These are phyloP conservation scores for Eidolon dupreanum DNA, from an alignment of 2,797 vertebrate species.

Conservation along the genomic window DNA sequence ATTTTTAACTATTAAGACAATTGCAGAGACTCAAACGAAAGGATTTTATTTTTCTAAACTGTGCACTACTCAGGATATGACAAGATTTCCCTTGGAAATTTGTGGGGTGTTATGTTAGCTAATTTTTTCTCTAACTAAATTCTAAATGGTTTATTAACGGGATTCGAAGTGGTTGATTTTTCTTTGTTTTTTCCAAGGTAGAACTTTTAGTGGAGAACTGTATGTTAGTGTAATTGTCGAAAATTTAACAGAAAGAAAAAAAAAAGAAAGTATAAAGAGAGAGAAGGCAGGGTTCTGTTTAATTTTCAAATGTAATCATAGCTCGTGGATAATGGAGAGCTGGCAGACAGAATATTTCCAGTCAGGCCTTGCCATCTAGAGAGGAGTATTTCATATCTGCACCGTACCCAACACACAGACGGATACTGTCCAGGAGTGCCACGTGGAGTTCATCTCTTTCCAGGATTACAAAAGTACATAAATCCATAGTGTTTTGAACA, in stretches of 20 bases:
- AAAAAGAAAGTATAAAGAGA: neutral
- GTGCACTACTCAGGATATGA: neutral
- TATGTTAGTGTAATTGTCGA: neutral
- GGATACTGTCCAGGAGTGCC: neutral
- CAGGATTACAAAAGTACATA: conserved; percentile 25
- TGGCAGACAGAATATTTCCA: neutral
- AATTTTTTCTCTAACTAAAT: neutral
- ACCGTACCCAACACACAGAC: neutral
- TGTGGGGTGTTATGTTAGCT: neutral
- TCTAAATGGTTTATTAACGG: neutral
- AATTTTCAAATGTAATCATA: conserved; percentile 53
- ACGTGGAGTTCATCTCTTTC: neutral
- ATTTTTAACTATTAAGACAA: conserved; percentile 18
- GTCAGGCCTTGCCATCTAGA: neutral
- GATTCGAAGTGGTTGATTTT: neutral
- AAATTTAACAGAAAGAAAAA: neutral
- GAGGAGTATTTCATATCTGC: conserved; percentile 5
- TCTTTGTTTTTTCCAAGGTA: neutral
- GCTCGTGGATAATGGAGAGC: conserved; percentile 27
- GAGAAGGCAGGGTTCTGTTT: conserved; percentile 12
- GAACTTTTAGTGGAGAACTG: conserved; percentile 13
- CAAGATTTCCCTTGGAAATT: neutral
- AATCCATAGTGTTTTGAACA: conserved; percentile 1
- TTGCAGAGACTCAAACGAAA: neutral
- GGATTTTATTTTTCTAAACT: neutral